Conservation (phyloP, 53 echinoderm and acorn worm genomes). For the Henricia sp. region DNA sequence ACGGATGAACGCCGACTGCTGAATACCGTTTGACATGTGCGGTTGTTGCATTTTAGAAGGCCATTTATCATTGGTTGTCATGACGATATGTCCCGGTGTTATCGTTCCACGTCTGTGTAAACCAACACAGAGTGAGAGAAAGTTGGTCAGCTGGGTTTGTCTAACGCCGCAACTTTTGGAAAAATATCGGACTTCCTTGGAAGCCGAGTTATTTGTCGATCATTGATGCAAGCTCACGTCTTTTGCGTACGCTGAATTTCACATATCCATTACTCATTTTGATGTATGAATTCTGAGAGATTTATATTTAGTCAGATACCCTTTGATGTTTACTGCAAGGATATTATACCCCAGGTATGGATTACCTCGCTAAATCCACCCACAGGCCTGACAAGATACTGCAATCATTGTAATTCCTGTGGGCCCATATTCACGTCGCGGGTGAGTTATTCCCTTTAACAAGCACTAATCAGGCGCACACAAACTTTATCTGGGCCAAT, state of each 20-base stretch:
- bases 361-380: too few relatives aligned
- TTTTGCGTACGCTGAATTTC: too few relatives aligned
- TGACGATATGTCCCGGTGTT: background rate
- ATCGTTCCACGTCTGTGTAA: background rate
- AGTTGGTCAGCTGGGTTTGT: too few relatives aligned
- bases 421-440: background rate
- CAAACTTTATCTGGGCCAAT: conserved; percentile 46
- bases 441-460: background rate
- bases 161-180: background rate
- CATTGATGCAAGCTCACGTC: too few relatives aligned
- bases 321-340: too few relatives aligned
- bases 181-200: background rate
- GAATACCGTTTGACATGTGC: background rate
- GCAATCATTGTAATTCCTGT: background rate
- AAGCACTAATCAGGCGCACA: background rate
- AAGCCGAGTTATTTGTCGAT: background rate
- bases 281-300: too few relatives aligned
- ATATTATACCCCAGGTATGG: too few relatives aligned
- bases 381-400: background rate
- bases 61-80: background rate
- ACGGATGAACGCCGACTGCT: background rate
- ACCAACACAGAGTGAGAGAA: too few relatives aligned
- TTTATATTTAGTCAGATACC: too few relatives aligned
- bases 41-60: background rate
- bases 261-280: too few relatives aligned